Percentiles rank a stretch among this genome's conserved stretches.
Evolutionary conservation across 2,113 vertebrate genomes (phyloP).

Genomic region (Pelmatolapia mariae): DNA sequence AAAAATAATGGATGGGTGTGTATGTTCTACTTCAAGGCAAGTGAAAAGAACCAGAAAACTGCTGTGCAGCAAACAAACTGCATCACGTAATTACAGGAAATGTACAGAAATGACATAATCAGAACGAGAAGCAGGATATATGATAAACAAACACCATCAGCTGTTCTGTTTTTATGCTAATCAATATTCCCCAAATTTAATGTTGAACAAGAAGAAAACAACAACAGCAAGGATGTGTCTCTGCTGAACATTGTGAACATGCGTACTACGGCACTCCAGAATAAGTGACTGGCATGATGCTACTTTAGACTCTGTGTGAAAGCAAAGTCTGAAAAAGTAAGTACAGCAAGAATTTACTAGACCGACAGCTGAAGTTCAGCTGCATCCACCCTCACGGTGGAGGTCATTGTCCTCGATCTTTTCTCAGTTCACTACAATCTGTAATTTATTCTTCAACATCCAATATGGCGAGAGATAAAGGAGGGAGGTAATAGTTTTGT

Average conservation of each 20-base stretch:
- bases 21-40: neutral
- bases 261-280: neutral
- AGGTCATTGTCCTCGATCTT: neutral
- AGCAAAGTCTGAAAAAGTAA: neutral
- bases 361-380: neutral
- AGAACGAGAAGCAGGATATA: neutral
- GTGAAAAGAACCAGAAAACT: neutral
- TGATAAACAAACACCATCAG: neutral
- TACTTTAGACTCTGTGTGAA: neutral
- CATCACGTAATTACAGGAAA: neutral
- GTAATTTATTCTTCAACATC: neutral
- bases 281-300: neutral
- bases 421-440: neutral
- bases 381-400: neutral
- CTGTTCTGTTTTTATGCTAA: neutral
- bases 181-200: neutral
- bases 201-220: neutral
- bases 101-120: neutral
- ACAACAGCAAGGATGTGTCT: neutral
- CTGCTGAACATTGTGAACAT: neutral
- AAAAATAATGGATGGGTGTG: neutral
- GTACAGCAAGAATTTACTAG: neutral
- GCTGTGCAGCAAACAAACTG: neutral
- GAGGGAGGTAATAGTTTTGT: neutral
- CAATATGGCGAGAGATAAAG: neutral